These are phyloP conservation scores for Eudemis profundana DNA, from an alignment of 2,888 invertebrate genomes.

Conservation along the genomic window DNA sequence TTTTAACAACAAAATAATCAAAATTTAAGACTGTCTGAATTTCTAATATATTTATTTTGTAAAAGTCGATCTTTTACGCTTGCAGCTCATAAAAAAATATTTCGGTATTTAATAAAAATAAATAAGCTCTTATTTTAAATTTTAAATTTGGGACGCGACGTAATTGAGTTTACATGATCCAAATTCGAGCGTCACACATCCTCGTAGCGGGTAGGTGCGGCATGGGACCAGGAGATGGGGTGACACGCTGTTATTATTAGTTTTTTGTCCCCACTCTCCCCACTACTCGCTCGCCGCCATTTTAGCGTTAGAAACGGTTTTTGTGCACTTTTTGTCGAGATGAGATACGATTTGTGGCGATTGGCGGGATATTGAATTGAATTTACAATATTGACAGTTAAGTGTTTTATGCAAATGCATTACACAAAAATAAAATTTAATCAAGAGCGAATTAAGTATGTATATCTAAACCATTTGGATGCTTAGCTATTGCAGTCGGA, in stretches of 20 bases:
- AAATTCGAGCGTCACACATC: conserved; percentile 12
- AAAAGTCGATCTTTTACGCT: too few relatives aligned
- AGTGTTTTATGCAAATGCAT: too few relatives aligned
- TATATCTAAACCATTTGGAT: too few relatives aligned
- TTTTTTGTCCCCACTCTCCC: conserved; percentile 79
- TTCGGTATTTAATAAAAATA: too few relatives aligned
- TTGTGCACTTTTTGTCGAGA: conserved; percentile 69
- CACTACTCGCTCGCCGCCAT: conserved; percentile 69
- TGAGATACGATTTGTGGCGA: conserved; percentile 48
- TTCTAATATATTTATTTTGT: too few relatives aligned
- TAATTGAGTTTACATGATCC: conserved; percentile 17
- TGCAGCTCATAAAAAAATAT: too few relatives aligned
- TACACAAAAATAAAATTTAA: too few relatives aligned
- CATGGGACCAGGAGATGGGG: conserved; percentile 76
- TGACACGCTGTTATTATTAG: conserved; percentile 84
- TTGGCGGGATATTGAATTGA: conserved; percentile 45
- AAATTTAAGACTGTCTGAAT: too few relatives aligned
- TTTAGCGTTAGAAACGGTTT: conserved; percentile 71
- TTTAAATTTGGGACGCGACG: background rate
- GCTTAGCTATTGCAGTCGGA: too few relatives aligned
- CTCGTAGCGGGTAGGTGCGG: conserved; percentile 71
- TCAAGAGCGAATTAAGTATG: too few relatives aligned
- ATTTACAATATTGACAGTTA: background rate
- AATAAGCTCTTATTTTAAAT: background rate
- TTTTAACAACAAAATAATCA: too few relatives aligned